Evolutionary conservation across 2,888 invertebrate species (phyloP).

Genomic region (Papilio elwesi): DNA sequence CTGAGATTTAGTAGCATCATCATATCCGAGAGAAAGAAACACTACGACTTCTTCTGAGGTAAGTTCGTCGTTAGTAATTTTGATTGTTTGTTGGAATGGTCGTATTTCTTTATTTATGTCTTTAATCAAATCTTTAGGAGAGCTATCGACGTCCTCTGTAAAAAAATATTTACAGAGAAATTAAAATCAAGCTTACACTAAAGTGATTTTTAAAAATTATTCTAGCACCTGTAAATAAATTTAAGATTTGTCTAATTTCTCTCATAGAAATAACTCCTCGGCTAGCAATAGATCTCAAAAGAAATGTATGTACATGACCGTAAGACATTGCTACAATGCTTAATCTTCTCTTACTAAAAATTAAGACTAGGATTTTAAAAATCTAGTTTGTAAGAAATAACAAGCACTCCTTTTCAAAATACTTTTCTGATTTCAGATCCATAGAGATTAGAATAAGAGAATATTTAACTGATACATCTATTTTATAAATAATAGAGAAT

Average conservation of each 20-base stretch:
- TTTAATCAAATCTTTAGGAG: slow-evolving; percentile 60
- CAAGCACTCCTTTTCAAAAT: too few species aligned
- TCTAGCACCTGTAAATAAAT: slow-evolving; percentile 52
- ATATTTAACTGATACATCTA: too few species aligned
- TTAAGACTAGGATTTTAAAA: too few species aligned
- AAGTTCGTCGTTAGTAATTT: slow-evolving; percentile 68
- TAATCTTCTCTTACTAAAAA: background rate
- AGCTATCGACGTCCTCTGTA: slow-evolving; percentile 53
- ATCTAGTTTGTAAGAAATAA: too few species aligned
- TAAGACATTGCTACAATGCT: slow-evolving; percentile 57
- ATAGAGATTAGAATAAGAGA: too few species aligned
- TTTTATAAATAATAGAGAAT: too few species aligned
- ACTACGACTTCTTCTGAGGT: slow-evolving; percentile 68
- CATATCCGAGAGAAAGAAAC: slow-evolving; percentile 68
- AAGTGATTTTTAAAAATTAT: slow-evolving; percentile 29
- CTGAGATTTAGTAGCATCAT: slow-evolving; percentile 72
- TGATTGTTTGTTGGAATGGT: slow-evolving; percentile 68
- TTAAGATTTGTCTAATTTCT: slow-evolving; percentile 58
- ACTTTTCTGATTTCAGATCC: too few species aligned
- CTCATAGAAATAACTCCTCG: slow-evolving; percentile 65
- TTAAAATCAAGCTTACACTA: background rate
- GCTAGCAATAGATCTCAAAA: slow-evolving; percentile 68
- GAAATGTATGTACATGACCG: slow-evolving; percentile 62
- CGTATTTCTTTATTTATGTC: slow-evolving; percentile 69
- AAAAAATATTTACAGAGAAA: slow-evolving; percentile 42